Base-by-base conservation (phyloP, 1,140 invertebrate genomes). In the Polypedilum vanderplanki region DNA sequence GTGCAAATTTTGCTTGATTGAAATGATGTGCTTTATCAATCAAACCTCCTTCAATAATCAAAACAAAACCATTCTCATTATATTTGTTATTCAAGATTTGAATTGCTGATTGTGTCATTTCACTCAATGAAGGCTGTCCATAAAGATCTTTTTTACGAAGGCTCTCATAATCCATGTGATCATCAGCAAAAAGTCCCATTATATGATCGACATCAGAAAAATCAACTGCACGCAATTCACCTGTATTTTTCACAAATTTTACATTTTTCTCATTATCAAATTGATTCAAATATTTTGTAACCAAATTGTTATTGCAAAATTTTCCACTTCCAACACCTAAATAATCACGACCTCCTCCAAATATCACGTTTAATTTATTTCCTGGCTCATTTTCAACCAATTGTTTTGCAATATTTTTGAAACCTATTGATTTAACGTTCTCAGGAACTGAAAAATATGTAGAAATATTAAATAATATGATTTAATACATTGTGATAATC, bases 91-190 rank as follows among this genome's bases (percentile, higher is more conserved):
- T 78, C 4, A 96, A 82, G 2, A 95, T 85, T 77, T 90, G 85
- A n/a, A 97, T 90, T 0, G 94, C 93, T 64, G 89, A 87, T 77
- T 87, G 83, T 0, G 91, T 93, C 93, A 96, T 95, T 81, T 96
- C 91, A 20, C 85, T 85, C 1, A 97, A 81, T 4, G 86, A 85
- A 0, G 90, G 90, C 3, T 81, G 77, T 2, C 15, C 8, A 76
- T 78, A 84, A 84, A 82, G 76, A 78, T 84, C 78, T 83, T 86
- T 33, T 84, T 87, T 81, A 86, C 88, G 40, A 87, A 77, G 86
- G 40, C 86, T 79, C 77, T 87, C 81, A 74, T 86, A 87, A 1
- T 84, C 81, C 80, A 86, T 79, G 76, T 87, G 86, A 17, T 84
- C 83, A 20, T 80, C 77, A 41, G 85, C 82, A 41, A 87, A 87